phyloP scores from a whole-genome alignment of 2,797 vertebrate genomes.

The Pipistrellus nathusii region DNA sequence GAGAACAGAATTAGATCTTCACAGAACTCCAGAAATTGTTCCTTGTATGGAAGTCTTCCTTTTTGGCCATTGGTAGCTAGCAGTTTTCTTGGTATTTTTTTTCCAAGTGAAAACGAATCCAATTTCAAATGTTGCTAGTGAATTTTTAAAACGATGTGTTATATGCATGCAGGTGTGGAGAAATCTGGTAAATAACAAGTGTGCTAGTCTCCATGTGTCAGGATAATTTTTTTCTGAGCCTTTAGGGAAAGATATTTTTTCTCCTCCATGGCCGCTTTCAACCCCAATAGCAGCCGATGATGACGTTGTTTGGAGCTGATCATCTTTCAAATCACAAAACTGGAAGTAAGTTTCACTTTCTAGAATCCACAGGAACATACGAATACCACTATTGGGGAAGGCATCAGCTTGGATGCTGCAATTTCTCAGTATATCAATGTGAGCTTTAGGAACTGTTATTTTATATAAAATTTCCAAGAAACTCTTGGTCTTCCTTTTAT shows the following conservation, averaged over 20 bases:
- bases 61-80: slow-evolving; percentile 81
- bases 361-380: neutral
- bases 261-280: neutral
- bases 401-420: neutral
- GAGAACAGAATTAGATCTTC: slow-evolving; percentile 79
- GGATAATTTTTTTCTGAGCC: slow-evolving; percentile 53
- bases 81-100: slow-evolving; percentile 81
- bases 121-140: slow-evolving; percentile 81
- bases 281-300: neutral
- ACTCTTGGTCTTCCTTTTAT: neutral
- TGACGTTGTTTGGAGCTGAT: slow-evolving; percentile 43
- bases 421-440: neutral
- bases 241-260: slow-evolving; percentile 53
- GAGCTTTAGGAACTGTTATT: neutral
- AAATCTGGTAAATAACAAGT: slow-evolving; percentile 81
- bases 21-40: slow-evolving; percentile 78
- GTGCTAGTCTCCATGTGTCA: slow-evolving; percentile 73
- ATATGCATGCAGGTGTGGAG: slow-evolving; percentile 82
- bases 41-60: slow-evolving; percentile 73
- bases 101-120: slow-evolving; percentile 77
- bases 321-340: neutral
- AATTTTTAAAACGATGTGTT: slow-evolving; percentile 83
- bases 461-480: neutral
- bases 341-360: neutral
- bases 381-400: neutral